Conservation (phyloP, 2,888 invertebrate species). For the Caenorhabditis doughertyi region DNA sequence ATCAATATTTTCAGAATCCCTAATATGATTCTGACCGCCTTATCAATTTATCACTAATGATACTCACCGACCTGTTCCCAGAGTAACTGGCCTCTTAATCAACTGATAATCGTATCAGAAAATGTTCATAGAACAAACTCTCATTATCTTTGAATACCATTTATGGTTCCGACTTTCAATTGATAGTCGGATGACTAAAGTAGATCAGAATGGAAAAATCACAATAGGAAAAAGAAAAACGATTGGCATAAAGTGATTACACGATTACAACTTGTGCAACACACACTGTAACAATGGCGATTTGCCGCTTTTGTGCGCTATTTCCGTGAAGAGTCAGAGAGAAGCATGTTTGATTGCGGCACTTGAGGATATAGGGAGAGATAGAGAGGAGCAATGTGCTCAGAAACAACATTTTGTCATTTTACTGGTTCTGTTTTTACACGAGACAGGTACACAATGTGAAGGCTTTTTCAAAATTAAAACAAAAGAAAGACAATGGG, state of each 20-base stretch:
- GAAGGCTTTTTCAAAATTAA: neutral
- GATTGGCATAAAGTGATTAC: neutral
- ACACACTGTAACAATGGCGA: constrained; percentile 39
- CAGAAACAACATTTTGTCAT: constrained; percentile 40
- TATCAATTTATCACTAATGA: neutral
- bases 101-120: constrained; percentile 1
- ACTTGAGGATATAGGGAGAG: constrained; percentile 43
- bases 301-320: constrained; percentile 32
- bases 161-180: neutral
- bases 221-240: neutral
- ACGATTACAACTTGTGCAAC: constrained; percentile 26
- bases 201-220: neutral
- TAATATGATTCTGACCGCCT: neutral
- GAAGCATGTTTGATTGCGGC: constrained; percentile 57
- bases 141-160: neutral
- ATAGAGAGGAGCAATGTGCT: constrained; percentile 2
- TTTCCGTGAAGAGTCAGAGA: constrained; percentile 39
- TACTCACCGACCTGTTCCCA: neutral
- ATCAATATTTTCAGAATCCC: too few species aligned
- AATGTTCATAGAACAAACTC: neutral
- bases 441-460: constrained; percentile 25
- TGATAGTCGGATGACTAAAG: neutral
- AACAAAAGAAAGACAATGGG: constrained; percentile 3
- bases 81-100: neutral
- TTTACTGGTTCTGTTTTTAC: constrained; percentile 42